Conservation (phyloP, 2,888 invertebrate species). For the Agonopterix arenella region DNA sequence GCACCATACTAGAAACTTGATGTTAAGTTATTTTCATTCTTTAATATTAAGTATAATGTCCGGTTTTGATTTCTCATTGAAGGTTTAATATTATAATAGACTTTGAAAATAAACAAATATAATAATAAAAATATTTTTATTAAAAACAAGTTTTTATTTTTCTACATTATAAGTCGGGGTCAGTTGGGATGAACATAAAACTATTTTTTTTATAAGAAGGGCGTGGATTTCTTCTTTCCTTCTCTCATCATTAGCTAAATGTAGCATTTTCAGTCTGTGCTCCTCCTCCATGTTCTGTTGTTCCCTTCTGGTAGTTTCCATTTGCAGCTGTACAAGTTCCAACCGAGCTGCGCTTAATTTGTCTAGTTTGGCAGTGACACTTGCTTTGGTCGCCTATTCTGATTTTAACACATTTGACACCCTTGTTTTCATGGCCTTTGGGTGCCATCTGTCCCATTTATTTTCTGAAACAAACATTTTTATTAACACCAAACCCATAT, state of each 20-base stretch:
- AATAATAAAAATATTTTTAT: no score
- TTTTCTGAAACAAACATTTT: not conserved
- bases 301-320: constrained; percentile 4
- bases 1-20: no score
- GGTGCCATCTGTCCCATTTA: constrained; percentile 3
- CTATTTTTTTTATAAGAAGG: constrained; percentile 1
- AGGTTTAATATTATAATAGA: no score
- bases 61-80: no score
- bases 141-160: no score
- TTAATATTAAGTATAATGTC: no score
- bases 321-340: constrained; percentile 7
- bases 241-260: constrained; percentile 4
- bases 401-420: constrained; percentile 1
- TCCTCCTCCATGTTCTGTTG: constrained; percentile 3
- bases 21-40: no score
- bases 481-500: not conserved
- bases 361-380: constrained; percentile 5
- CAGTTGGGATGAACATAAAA: no score
- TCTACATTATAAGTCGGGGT: no score
- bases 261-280: constrained; percentile 2
- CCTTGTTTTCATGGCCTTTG: no score
- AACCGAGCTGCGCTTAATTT: constrained; percentile 7
- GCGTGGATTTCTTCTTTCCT: constrained; percentile 6
- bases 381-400: not conserved
- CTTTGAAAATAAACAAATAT: no score